Evolutionary conservation across 2,888 invertebrate genomes (phyloP).

Genomic region (Calameuta idolon): DNA sequence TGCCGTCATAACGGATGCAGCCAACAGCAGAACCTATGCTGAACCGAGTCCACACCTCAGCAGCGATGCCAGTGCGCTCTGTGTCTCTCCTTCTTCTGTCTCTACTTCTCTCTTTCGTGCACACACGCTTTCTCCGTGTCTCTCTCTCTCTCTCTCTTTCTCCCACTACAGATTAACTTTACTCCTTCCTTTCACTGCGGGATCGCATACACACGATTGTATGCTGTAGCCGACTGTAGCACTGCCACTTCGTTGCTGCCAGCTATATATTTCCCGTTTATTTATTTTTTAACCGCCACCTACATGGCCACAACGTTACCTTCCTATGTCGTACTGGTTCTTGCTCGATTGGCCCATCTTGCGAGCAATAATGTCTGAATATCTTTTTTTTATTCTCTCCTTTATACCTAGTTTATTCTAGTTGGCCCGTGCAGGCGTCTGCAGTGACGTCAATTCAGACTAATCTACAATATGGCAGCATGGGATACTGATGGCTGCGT

Average conservation of each 20-base stretch:
- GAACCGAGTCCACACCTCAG: conserved; percentile 47
- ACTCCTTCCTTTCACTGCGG: conserved; percentile 10
- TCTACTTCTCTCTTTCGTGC: conserved; percentile 10
- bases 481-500: too few relatives aligned
- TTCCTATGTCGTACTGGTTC: conserved; percentile 21
- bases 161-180: background rate
- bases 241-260: conserved; percentile 28
- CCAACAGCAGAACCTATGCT: conserved; percentile 27
- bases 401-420: background rate
- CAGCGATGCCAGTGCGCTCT: conserved; percentile 44
- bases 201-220: conserved; percentile 11
- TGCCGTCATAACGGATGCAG: conserved; percentile 49
- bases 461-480: too few relatives aligned
- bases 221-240: conserved; percentile 1
- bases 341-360: conserved; percentile 18
- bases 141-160: conserved; percentile 13
- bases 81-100: conserved; percentile 15
- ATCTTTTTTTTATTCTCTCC: background rate
- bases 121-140: conserved; percentile 11
- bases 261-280: conserved; percentile 18
- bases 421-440: background rate
- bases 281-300: background rate
- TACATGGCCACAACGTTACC: conserved; percentile 16
- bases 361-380: conserved; percentile 6
- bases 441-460: too few relatives aligned